phyloP scores from a whole-genome alignment of 2,113 vertebrate species.

The Cheilinus undulatus region DNA sequence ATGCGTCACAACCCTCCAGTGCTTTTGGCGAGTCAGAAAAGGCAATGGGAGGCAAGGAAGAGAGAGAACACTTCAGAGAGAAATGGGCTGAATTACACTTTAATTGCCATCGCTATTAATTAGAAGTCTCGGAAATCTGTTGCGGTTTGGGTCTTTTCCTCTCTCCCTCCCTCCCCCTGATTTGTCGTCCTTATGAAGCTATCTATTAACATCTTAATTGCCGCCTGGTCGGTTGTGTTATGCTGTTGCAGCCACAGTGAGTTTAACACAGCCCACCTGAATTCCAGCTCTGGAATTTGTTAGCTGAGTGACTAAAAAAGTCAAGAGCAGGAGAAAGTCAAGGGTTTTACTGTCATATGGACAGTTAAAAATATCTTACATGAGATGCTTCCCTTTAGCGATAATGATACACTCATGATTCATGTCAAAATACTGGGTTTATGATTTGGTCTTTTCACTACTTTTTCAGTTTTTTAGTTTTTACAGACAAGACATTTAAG shows the following conservation, averaged over 20 bases:
- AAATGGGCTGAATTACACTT: constrained; percentile 62
- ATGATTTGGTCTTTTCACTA: too few species aligned
- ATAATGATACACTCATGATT: too few species aligned
- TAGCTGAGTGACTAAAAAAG: not conserved
- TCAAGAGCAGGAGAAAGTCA: not conserved
- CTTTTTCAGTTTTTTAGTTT: too few species aligned
- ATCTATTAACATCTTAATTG: constrained; percentile 78
- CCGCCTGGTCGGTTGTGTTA: constrained; percentile 60
- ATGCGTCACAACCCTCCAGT: constrained; percentile 38
- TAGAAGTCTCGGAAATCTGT: constrained; percentile 76
- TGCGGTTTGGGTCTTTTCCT: constrained; percentile 49
- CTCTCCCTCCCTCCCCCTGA: constrained; percentile 29
- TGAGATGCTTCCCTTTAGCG: too few species aligned
- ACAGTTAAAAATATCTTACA: not conserved
- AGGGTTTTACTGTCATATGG: not conserved
- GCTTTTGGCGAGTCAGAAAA: constrained; percentile 48
- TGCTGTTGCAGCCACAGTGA: constrained; percentile 53
- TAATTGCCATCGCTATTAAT: constrained; percentile 79
- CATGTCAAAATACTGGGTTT: too few species aligned
- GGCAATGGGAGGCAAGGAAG: constrained; percentile 31
- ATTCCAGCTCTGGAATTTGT: constrained; percentile 27
- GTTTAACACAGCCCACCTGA: constrained; percentile 53
- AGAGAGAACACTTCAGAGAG: constrained; percentile 25
- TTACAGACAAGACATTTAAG: too few species aligned
- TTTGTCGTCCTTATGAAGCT: constrained; percentile 71